These are phyloP conservation scores for Poecilia gillii DNA, from an alignment of 2,797 vertebrate genomes.

Conservation along the genomic window DNA sequence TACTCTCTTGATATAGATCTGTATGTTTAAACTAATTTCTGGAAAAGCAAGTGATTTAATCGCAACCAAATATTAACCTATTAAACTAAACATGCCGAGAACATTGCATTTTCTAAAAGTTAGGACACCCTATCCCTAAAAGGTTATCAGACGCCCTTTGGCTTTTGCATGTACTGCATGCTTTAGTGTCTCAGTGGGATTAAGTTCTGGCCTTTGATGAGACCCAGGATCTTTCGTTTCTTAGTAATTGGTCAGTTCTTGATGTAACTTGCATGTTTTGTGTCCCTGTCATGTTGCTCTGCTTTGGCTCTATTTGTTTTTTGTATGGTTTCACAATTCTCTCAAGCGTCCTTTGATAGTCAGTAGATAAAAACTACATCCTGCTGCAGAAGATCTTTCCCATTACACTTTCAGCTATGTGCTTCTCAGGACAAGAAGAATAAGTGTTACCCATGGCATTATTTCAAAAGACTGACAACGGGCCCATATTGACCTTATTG, in stretches of 20 bases:
- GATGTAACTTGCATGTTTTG: too few relatives aligned
- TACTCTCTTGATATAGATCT: not conserved
- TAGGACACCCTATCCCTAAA: not conserved
- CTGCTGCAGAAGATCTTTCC: not conserved
- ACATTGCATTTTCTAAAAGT: not conserved
- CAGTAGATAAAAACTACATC: not conserved
- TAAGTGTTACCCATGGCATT: not conserved
- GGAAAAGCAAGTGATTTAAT: not conserved
- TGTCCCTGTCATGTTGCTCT: too few relatives aligned
- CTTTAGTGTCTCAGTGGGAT: too few relatives aligned
- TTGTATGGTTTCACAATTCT: too few relatives aligned
- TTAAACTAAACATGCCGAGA: not conserved
- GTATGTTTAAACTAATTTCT: not conserved
- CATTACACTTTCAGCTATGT: not conserved
- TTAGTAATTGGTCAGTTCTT: too few relatives aligned
- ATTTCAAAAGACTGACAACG: not conserved
- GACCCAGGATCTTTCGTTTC: too few relatives aligned
- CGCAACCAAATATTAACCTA: not conserved
- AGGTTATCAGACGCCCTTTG: not conserved
- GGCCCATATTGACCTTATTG: not conserved
- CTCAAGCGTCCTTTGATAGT: too few relatives aligned
- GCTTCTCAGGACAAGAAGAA: not conserved
- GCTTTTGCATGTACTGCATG: too few relatives aligned
- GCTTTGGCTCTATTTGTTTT: too few relatives aligned
- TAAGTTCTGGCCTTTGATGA: too few relatives aligned